These are phyloP conservation scores for Coluber constrictor DNA, from an alignment of 2,797 vertebrate species.

Conservation along the genomic window DNA sequence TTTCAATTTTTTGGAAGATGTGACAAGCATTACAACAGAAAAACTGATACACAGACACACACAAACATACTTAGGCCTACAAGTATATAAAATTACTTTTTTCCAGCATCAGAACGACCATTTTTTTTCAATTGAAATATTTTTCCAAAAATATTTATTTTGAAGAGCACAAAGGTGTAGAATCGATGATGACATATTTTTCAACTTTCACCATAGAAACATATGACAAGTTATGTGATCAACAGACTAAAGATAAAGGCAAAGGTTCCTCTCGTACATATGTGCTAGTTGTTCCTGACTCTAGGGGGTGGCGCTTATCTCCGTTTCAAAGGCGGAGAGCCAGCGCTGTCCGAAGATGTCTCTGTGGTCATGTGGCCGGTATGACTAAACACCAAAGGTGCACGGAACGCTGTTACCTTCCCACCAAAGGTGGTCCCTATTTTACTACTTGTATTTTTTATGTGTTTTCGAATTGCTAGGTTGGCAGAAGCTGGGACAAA, in stretches of 20 bases:
- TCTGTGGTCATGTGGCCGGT: too few relatives aligned
- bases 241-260: background rate
- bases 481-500: too few relatives aligned
- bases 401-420: too few relatives aligned
- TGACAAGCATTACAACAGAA: background rate
- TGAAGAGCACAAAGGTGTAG: background rate
- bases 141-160: background rate
- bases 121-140: background rate
- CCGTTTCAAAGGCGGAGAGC: too few relatives aligned
- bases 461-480: too few relatives aligned
- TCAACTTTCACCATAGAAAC: background rate
- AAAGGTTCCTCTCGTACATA: too few relatives aligned
- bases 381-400: too few relatives aligned
- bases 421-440: too few relatives aligned
- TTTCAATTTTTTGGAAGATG: background rate
- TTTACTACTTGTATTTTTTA: too few relatives aligned
- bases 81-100: background rate
- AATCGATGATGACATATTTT: background rate
- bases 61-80: background rate
- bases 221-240: background rate
- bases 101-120: background rate
- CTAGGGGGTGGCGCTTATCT: too few relatives aligned
- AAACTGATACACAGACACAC: background rate
- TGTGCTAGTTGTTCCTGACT: too few relatives aligned
- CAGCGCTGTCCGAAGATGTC: too few relatives aligned